These are phyloP conservation scores for Nysson spinosus DNA, from an alignment of 2,888 invertebrate genomes.

Conservation along the genomic window DNA sequence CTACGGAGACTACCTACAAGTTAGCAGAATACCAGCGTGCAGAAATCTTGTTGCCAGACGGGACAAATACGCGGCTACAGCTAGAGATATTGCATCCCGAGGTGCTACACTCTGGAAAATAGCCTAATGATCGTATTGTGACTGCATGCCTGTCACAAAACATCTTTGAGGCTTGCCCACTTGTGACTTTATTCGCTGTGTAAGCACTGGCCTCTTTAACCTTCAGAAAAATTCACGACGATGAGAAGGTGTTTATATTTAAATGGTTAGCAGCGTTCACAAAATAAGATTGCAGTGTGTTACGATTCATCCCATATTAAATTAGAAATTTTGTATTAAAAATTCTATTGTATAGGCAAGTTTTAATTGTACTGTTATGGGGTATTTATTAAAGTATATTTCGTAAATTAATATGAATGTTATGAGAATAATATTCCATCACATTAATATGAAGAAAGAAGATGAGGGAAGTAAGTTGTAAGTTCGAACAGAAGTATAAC, in stretches of 20 bases:
- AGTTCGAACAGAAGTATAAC: too few relatives aligned
- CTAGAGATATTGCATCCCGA: slow-evolving; percentile 55
- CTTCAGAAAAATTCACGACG: slow-evolving; percentile 41
- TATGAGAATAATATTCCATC: too few relatives aligned
- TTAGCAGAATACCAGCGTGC: slow-evolving; percentile 56
- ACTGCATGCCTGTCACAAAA: slow-evolving; percentile 49
- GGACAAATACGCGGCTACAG: slow-evolving; percentile 54
- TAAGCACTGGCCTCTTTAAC: slow-evolving; percentile 32
- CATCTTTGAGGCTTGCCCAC: slow-evolving; percentile 29
- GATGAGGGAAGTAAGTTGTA: too few relatives aligned
- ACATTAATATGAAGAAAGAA: too few relatives aligned
- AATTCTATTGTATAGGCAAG: too few relatives aligned
- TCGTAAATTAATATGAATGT: too few relatives aligned
- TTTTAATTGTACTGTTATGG: too few relatives aligned
- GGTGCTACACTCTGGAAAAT: slow-evolving; percentile 54
- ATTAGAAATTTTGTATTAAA: too few relatives aligned
- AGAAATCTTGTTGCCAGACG: slow-evolving; percentile 56
- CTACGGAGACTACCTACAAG: slow-evolving; percentile 58
- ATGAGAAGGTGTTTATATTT: slow-evolving; percentile 44
- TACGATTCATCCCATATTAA: too few relatives aligned
- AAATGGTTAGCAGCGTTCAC: too few relatives aligned
- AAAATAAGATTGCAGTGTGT: too few relatives aligned
- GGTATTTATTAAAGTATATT: too few relatives aligned
- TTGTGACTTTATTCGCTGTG: slow-evolving; percentile 43
- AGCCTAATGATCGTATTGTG: slow-evolving; percentile 61